Percentiles rank a stretch among this genome's conserved stretches.
These are phyloP conservation scores for Myathropa florea DNA, from an alignment of 2,888 invertebrate genomes.

Conservation along the genomic window DNA sequence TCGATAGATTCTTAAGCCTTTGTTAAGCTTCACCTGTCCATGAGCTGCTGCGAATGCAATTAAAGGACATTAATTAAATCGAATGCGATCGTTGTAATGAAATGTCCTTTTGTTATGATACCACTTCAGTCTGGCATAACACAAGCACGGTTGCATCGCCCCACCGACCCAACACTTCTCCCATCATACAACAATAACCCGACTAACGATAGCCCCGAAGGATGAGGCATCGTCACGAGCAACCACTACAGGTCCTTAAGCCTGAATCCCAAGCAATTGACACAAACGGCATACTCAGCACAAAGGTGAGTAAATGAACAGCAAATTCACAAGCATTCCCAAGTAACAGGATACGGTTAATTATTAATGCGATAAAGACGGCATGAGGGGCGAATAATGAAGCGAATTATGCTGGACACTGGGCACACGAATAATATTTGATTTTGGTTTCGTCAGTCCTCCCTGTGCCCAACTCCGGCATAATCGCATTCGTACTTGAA, in stretches of 20 bases:
- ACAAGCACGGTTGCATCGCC: background rate
- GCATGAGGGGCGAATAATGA: conserved; percentile 23
- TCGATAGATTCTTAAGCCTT: background rate
- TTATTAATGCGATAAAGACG: conserved; percentile 42
- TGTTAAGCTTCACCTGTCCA: conserved; percentile 2
- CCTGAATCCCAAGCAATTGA: conserved; percentile 45
- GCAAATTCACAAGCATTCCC: conserved; percentile 41
- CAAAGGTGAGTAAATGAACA: conserved; percentile 63
- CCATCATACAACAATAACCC: background rate
- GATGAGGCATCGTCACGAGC: too few species aligned
- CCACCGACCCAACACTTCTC: background rate
- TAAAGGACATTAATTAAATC: conserved; percentile 53
- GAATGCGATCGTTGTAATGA: conserved; percentile 38
- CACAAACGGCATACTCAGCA: conserved; percentile 15
- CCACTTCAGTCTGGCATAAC: background rate
- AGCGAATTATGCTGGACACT: conserved; percentile 48
- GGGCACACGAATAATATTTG: conserved; percentile 42
- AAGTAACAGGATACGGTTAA: conserved; percentile 59
- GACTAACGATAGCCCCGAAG: background rate
- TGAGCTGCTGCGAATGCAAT: conserved; percentile 36
- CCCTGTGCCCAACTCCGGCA: background rate
- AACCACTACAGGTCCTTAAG: background rate
- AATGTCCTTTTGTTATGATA: conserved; percentile 52
- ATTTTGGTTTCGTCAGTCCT: background rate
- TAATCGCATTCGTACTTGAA: conserved; percentile 7